Conservation (phyloP, 2,113 vertebrate genomes). For the Labeo catla region DNA sequence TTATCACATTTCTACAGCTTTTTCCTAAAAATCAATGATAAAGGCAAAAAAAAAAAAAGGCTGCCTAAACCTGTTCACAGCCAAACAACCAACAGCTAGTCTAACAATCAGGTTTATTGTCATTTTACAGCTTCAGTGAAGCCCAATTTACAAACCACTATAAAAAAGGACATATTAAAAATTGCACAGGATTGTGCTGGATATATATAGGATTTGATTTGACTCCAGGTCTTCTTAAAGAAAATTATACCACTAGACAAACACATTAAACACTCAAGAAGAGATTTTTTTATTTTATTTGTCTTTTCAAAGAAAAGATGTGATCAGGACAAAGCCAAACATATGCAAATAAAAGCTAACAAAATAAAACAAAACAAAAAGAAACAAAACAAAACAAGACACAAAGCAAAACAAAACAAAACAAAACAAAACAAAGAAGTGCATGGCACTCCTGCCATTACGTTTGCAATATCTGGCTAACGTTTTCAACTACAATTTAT, state of each 20-base stretch:
- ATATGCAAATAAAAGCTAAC: neutral
- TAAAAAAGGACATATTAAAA: neutral
- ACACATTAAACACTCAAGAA: neutral
- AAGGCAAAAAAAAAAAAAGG: neutral
- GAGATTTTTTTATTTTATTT: neutral
- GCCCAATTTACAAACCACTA: neutral
- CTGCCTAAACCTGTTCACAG: neutral
- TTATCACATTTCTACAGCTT: neutral
- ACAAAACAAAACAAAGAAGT: neutral
- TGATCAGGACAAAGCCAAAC: neutral
- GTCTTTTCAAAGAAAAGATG: neutral
- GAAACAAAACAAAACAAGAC: neutral
- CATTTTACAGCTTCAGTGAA: slow-evolving; percentile 1
- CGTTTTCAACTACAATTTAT: neutral
- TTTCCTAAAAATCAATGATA: neutral
- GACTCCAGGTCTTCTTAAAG: neutral
- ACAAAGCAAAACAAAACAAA: neutral
- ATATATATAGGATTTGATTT: neutral
- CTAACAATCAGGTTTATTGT: neutral
- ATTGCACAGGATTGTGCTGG: neutral
- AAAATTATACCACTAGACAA: neutral
- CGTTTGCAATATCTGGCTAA: neutral
- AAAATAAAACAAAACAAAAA: neutral
- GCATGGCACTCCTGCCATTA: neutral
- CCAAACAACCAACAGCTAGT: slow-evolving; percentile 20